Percentiles rank a stretch among this genome's conserved stretches.
These are phyloP conservation scores for Darevskia mixta DNA, from an alignment of 2,797 vertebrate species.

Conservation along the genomic window DNA sequence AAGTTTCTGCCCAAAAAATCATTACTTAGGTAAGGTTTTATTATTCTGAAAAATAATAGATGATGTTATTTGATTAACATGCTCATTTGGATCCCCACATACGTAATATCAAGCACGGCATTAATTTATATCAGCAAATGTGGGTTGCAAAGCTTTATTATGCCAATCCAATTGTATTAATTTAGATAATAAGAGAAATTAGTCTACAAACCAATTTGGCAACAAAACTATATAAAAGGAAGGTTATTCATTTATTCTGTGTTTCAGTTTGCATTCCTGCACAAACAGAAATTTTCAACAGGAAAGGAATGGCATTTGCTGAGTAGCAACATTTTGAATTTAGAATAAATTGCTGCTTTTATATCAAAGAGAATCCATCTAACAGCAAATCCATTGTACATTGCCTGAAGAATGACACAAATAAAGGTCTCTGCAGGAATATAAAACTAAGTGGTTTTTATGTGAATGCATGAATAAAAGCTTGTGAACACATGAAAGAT, in stretches of 20 bases:
- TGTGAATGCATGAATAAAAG: neutral
- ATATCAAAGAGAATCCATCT: neutral
- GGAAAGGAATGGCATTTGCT: neutral
- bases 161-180: neutral
- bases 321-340: neutral
- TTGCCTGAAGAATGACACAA: slow-evolving; percentile 14
- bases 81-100: neutral
- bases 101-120: neutral
- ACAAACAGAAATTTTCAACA: neutral
- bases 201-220: slow-evolving; percentile 9
- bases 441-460: neutral
- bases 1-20: slow-evolving; percentile 28
- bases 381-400: neutral
- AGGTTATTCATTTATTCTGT: neutral
- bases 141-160: neutral
- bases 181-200: slow-evolving; percentile 23
- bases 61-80: slow-evolving; percentile 2
- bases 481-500: neutral
- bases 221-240: slow-evolving; percentile 33
- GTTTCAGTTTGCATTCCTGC: slow-evolving; percentile 12
- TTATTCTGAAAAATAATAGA: neutral
- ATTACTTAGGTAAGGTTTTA: slow-evolving; percentile 6
- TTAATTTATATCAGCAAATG: slow-evolving; percentile 14
- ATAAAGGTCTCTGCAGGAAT: neutral
- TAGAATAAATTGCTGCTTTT: slow-evolving; percentile 6